Base-by-base conservation (phyloP, 2,113 vertebrate genomes). In the Zapus hudsonius region DNA sequence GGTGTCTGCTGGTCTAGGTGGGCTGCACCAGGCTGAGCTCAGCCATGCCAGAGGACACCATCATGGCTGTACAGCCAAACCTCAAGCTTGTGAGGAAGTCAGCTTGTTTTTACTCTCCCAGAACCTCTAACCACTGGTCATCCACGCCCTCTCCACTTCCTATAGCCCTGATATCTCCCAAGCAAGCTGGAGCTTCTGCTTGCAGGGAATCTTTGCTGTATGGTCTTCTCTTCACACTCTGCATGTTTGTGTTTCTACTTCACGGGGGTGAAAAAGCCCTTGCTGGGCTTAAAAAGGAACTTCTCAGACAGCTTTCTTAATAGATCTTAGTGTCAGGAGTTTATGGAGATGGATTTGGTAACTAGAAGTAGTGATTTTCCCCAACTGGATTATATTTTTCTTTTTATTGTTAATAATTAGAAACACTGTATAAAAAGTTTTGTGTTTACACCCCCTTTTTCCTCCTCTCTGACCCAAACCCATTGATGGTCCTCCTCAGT, bases 121-220 rank as follows among this genome's bases (percentile, higher is more conserved):
- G 10, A 40, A 59, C 55, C 38, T 64, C 7, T 11, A 29, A 42
- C 22, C 16, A 19, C n/a, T 61, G 11, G 20, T 42, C 3, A 27
- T 16, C 17, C n/a, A n/a, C 0, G 59, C 38, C 59, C 25, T 47
- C 63, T 22, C 29, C 33, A 17, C 23, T 59, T 19, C 55, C 70
- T 17, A 2, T 0, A 63, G 38, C 20, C 20, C 69, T 9, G 1
- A 57, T 29, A 36, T 7, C 47, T n/a, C 33, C 16, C 1, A 7
- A 52, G 52, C 33, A 31, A 31, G 61, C 8, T 7, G n/a, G 76
- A 73, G 59, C 42, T 36, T 16, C 38, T 4, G 17, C 11, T 42
- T 38, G 40, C 4, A 78, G 17, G 38, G 22, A 33, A 5, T 27
- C 44, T 67, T 27, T 4, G 0, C 6, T 52, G 23, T 36, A 2